phyloP scores from a whole-genome alignment of 2,797 vertebrate species.

The Karalla daura region DNA sequence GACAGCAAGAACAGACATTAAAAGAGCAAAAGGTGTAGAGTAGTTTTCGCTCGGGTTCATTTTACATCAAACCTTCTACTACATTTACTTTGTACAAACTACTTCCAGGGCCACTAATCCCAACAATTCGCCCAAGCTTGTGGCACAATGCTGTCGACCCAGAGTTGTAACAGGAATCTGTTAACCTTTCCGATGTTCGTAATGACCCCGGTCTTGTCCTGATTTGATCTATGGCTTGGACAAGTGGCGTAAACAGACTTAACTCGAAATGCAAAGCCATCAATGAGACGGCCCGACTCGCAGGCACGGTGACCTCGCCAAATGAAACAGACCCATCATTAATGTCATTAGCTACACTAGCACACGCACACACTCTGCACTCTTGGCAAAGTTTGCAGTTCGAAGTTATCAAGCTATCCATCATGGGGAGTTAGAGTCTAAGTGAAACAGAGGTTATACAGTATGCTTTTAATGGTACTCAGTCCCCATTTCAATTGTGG shows the following conservation, averaged over 20 bases:
- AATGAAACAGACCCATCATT: slow-evolving; percentile 14
- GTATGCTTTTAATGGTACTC: background rate
- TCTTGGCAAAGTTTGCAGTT: slow-evolving; percentile 5
- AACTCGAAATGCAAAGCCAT: slow-evolving; percentile 3
- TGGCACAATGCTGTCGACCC: slow-evolving; percentile 27
- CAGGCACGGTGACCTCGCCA: background rate
- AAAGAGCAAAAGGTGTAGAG: background rate
- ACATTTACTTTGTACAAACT: background rate
- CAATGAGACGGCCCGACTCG: background rate
- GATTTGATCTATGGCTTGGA: slow-evolving; percentile 25
- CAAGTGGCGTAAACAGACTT: background rate
- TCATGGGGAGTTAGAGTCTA: slow-evolving; percentile 11
- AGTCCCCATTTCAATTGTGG: background rate
- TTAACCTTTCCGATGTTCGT: slow-evolving; percentile 53
- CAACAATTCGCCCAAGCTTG: slow-evolving; percentile 25
- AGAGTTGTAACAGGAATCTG: slow-evolving; percentile 27
- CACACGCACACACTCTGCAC: slow-evolving; percentile 1
- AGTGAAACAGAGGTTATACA: background rate
- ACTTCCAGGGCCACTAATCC: slow-evolving; percentile 20
- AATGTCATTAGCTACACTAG: slow-evolving; percentile 12
- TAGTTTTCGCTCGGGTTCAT: background rate
- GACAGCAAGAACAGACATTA: background rate
- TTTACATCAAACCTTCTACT: background rate
- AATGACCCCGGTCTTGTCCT: slow-evolving; percentile 23
- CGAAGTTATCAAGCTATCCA: slow-evolving; percentile 6